Percentiles rank a stretch among this genome's conserved stretches.
These are phyloP conservation scores for Lepidocolaptes lacrymiger DNA, from an alignment of 2,797 vertebrate species.

Conservation along the genomic window DNA sequence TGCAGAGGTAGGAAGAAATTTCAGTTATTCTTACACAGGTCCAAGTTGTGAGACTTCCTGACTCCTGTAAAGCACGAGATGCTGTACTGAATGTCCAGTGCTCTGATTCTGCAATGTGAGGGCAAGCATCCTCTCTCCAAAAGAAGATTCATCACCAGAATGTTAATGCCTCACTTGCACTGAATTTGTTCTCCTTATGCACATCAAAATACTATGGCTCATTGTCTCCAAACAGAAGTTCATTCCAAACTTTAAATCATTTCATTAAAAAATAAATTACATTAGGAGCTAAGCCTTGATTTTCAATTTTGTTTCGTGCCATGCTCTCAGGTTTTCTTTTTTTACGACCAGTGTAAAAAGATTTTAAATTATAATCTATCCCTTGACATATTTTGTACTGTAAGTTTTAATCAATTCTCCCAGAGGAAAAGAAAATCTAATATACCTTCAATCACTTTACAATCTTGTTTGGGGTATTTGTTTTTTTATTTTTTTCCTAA, in stretches of 20 bases:
- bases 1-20: neutral
- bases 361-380: conserved; percentile 64
- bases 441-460: conserved; percentile 31
- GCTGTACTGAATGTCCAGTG: neutral
- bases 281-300: conserved; percentile 43
- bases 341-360: conserved; percentile 47
- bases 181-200: neutral
- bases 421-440: conserved; percentile 50
- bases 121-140: neutral
- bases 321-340: conserved; percentile 52
- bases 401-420: conserved; percentile 59
- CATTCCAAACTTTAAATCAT: conserved; percentile 60
- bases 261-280: conserved; percentile 70
- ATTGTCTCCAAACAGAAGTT: conserved; percentile 64
- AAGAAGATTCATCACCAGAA: neutral
- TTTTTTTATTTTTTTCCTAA: neutral
- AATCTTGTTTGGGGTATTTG: conserved; percentile 16
- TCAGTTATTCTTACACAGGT: neutral
- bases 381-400: conserved; percentile 39
- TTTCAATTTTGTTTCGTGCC: conserved; percentile 56
- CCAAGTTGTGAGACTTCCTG: neutral
- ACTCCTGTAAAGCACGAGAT: neutral
- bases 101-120: neutral
- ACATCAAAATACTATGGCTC: conserved; percentile 39
- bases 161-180: conserved; percentile 11